These are phyloP conservation scores for Petrolisthes cinctipes DNA, from an alignment of 2,888 invertebrate species.

Conservation along the genomic window DNA sequence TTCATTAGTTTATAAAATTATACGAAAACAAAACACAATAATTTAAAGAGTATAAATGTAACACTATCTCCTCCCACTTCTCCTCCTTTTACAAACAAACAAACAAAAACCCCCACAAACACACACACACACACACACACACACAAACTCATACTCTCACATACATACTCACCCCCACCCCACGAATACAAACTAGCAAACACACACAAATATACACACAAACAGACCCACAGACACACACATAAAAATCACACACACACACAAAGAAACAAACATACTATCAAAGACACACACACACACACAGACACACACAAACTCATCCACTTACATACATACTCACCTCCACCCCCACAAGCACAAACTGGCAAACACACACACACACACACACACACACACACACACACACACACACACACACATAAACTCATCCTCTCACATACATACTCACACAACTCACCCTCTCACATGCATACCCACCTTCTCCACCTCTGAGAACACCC, in stretches of 20 bases:
- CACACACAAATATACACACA: background rate
- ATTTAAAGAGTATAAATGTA: no score
- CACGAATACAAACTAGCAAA: background rate
- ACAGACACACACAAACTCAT: background rate
- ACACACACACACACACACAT: background rate
- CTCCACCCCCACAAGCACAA: background rate
- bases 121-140: constrained; percentile 17
- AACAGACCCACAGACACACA: constrained; percentile 3
- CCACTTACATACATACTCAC: background rate
- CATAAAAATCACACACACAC: constrained; percentile 4
- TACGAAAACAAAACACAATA: no score
- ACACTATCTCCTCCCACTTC: background rate
- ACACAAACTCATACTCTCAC: constrained; percentile 10
- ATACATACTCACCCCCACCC: background rate
- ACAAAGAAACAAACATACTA: background rate
- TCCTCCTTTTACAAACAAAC: background rate
- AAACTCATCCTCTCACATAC: background rate
- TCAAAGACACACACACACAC: background rate
- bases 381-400: no score
- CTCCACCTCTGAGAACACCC: constrained; percentile 74
- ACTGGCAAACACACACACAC: no score
- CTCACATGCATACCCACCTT: constrained; percentile 68
- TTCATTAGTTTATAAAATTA: no score
- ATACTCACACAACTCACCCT: background rate
- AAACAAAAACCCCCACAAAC: background rate